phyloP scores from a whole-genome alignment of 2,888 invertebrate species.

The Mesorhabditis belari region DNA sequence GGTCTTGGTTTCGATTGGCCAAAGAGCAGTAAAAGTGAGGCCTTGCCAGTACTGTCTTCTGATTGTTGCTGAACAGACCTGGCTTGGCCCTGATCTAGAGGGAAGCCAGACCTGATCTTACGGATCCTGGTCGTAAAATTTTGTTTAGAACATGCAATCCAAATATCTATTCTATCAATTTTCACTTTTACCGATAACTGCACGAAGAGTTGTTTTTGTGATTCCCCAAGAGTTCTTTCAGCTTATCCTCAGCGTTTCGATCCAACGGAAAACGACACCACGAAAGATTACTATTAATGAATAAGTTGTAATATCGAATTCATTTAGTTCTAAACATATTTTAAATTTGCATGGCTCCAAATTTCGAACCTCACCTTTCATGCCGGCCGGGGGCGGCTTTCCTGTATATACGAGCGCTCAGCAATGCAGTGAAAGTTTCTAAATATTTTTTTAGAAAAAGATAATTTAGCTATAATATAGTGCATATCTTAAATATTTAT shows the following conservation, averaged over 20 bases:
- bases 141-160: neutral
- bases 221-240: slow-evolving; percentile 69
- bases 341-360: neutral
- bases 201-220: slow-evolving; percentile 76
- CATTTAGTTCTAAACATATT: too few species aligned
- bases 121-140: slow-evolving; percentile 2
- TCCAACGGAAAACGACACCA: slow-evolving; percentile 80
- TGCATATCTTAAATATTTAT: neutral
- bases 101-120: too few species aligned
- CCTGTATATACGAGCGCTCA: slow-evolving; percentile 15
- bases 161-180: neutral
- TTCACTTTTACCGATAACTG: slow-evolving; percentile 66
- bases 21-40: too few species aligned
- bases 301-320: neutral
- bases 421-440: slow-evolving; percentile 33
- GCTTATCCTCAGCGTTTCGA: slow-evolving; percentile 70
- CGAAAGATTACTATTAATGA: slow-evolving; percentile 65
- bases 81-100: too few species aligned
- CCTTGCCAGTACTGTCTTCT: too few species aligned
- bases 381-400: slow-evolving; percentile 49
- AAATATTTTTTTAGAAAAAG: too few species aligned
- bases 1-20: too few species aligned
- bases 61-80: too few species aligned
- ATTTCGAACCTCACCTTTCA: slow-evolving; percentile 10
- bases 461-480: neutral